Evolutionary conservation across 1,140 invertebrate species (phyloP).

Genomic region (Mycetomoellerius zeteki): DNA sequence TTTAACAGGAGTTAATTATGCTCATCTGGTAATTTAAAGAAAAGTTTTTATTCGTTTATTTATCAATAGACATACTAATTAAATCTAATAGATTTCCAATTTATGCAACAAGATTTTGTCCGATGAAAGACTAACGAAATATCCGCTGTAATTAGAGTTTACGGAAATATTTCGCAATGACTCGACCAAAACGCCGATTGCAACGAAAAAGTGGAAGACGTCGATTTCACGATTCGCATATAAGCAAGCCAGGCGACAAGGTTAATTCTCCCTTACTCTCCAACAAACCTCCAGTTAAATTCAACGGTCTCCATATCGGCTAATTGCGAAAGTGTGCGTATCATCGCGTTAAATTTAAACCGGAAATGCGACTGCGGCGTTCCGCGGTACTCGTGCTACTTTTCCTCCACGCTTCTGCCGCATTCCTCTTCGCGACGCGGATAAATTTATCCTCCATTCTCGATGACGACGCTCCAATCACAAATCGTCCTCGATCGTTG

Average conservation of each 20-base stretch:
- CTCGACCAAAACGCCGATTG: neutral
- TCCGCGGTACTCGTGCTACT: conserved; percentile 35
- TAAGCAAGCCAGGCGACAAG: neutral
- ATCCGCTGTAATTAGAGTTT: neutral
- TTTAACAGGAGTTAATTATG: no score
- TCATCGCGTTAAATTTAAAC: conserved; percentile 58
- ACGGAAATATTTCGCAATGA: neutral
- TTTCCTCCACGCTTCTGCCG: conserved; percentile 58
- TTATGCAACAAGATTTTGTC: no score
- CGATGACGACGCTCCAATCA: conserved; percentile 27
- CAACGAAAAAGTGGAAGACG: neutral
- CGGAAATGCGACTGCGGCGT: conserved; percentile 35
- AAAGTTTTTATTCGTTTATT: no score
- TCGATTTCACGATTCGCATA: conserved; percentile 2
- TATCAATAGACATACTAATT: no score
- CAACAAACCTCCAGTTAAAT: conserved; percentile 39
- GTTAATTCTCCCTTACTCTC: neutral
- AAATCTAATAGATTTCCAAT: no score
- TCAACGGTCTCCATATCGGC: conserved; percentile 45
- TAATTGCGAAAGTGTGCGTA: conserved; percentile 50
- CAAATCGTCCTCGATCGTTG: conserved; percentile 29
- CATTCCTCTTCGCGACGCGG: conserved; percentile 43
- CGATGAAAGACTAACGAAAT: neutral
- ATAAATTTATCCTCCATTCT: conserved; percentile 62
- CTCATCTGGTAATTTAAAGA: no score